Conservation (phyloP, 2,888 invertebrate species). For the Lamproptera curius region DNA sequence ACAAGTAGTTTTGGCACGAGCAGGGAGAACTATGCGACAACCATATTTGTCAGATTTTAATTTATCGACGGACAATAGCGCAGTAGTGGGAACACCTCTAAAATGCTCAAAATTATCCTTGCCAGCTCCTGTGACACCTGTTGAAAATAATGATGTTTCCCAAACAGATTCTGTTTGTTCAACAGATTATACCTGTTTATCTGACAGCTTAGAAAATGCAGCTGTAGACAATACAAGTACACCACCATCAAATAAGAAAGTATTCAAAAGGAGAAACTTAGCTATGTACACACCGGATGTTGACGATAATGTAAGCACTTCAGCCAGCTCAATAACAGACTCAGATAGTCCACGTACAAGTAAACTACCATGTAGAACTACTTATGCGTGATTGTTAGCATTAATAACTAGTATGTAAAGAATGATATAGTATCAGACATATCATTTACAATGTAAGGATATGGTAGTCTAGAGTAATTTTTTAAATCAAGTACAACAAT, state of each 20-base stretch:
- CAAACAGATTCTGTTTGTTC: slow-evolving; percentile 25
- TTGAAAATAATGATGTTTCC: slow-evolving; percentile 37
- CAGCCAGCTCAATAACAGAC: slow-evolving; percentile 38
- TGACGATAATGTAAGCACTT: slow-evolving; percentile 43
- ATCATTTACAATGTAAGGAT: too few species aligned
- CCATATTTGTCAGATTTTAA: slow-evolving; percentile 25
- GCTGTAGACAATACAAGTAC: slow-evolving; percentile 41
- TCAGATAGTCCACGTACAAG: slow-evolving; percentile 42
- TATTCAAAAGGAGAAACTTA: slow-evolving; percentile 65
- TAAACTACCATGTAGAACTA: slow-evolving; percentile 41
- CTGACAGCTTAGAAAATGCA: slow-evolving; percentile 37
- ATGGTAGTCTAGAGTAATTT: too few species aligned
- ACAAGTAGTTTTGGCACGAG: slow-evolving; percentile 76
- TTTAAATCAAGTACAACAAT: too few species aligned
- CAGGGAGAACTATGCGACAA: slow-evolving; percentile 59
- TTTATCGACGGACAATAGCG: slow-evolving; percentile 18
- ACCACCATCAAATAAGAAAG: slow-evolving; percentile 51
- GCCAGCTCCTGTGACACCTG: slow-evolving; percentile 61
- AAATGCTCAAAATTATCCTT: slow-evolving; percentile 53
- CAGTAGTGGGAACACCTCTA: slow-evolving; percentile 39
- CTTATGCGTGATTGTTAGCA: too few species aligned
- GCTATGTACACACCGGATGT: slow-evolving; percentile 58
- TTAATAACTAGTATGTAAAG: too few species aligned
- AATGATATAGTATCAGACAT: too few species aligned
- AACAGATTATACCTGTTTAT: slow-evolving; percentile 30